Percentiles rank a stretch among this genome's conserved stretches.
Evolutionary conservation across 2,113 vertebrate species (phyloP).

Genomic region (Oreochromis niloticus): DNA sequence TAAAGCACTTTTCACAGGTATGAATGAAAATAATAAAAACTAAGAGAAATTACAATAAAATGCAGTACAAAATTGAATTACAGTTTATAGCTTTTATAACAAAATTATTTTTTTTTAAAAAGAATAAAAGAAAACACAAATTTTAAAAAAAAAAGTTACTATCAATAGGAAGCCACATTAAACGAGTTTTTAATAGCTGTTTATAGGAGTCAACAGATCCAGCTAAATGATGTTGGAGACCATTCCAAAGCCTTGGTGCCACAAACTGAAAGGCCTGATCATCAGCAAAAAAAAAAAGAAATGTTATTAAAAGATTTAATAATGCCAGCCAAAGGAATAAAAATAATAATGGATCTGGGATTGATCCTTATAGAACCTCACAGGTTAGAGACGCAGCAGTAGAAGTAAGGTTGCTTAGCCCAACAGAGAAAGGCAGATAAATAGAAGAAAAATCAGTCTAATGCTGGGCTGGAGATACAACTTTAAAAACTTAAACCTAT

Average conservation of each 20-base stretch:
- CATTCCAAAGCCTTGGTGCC: background rate
- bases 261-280: background rate
- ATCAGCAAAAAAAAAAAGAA: background rate
- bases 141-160: background rate
- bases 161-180: background rate
- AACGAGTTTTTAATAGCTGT: background rate
- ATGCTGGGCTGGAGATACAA: background rate
- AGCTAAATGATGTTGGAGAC: background rate
- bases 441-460: background rate
- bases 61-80: background rate
- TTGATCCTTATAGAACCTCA: background rate
- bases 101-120: background rate
- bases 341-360: background rate
- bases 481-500: background rate
- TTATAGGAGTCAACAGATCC: background rate
- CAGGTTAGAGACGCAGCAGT: background rate
- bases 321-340: background rate
- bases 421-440: background rate
- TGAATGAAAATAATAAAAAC: background rate
- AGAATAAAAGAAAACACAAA: background rate
- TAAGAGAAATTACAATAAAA: background rate
- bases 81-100: background rate
- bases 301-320: background rate
- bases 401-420: background rate
- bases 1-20: background rate